A percentile compares a stretch with the other conserved stretches of the same genome.
Evolutionary conservation across 2,797 vertebrate species (phyloP).

Genomic region (Astyanax mexicanus): DNA sequence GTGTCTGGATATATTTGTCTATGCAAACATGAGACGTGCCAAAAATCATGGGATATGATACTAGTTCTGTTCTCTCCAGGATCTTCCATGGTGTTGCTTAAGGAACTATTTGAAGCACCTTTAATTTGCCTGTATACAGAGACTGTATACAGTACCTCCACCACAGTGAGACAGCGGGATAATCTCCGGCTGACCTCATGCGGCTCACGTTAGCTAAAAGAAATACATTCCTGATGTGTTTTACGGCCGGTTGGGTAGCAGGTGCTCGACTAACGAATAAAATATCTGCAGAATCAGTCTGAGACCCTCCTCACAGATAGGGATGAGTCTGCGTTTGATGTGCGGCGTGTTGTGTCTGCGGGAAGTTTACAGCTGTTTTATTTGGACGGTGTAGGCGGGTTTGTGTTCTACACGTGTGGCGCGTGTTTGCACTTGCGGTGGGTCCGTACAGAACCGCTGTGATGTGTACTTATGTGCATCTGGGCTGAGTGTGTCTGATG

Average conservation of each 20-base stretch:
- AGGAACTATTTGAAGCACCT: no score
- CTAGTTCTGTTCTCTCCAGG: no score
- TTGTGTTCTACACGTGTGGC: slow-evolving; percentile 39
- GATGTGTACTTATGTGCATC: slow-evolving; percentile 7
- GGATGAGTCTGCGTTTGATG: slow-evolving; percentile 30
- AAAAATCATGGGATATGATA: no score
- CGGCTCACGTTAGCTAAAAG: slow-evolving; percentile 7
- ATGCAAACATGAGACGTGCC: no score
- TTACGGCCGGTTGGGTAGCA: slow-evolving; percentile 6
- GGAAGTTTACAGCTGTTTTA: slow-evolving; percentile 49
- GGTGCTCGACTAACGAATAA: slow-evolving; percentile 22
- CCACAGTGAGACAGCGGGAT: background rate
- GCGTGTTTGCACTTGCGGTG: slow-evolving; percentile 46
- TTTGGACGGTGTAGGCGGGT: slow-evolving; percentile 25
- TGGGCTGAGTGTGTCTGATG: slow-evolving; percentile 33
- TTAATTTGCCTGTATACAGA: no score
- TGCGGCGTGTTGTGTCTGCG: slow-evolving; percentile 44
- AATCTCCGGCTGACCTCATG: slow-evolving; percentile 11
- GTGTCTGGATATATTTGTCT: no score
- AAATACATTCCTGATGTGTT: slow-evolving; percentile 5
- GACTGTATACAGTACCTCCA: no score
- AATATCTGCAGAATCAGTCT: slow-evolving; percentile 1
- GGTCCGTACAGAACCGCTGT: slow-evolving; percentile 14
- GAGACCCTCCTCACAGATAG: background rate
- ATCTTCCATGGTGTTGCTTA: no score